Base-by-base conservation (phyloP, 2,113 vertebrate genomes). In the Pangasianodon gigas region DNA sequence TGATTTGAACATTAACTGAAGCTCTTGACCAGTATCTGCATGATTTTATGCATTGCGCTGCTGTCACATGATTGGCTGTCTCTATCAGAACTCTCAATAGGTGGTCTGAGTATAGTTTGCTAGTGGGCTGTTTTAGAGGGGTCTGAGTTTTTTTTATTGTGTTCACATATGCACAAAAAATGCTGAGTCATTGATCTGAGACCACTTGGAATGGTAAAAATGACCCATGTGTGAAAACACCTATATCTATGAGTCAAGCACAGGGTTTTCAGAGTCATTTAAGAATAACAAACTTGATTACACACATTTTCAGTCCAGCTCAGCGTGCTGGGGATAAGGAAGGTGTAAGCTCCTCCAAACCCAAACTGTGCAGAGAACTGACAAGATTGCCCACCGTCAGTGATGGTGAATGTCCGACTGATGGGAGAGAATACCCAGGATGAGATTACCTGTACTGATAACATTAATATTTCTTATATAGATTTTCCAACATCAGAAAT, bases 271-370 rank as follows among this genome's bases (percentile, higher is more conserved):
- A 83, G 19, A 41, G 0, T 69, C 19, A 82, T 32, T 8, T 44
- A n/a, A 90, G 69, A 65, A 24, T 67, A 41, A 4, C 16, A 85
- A 69, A 56, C 37, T 26, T 46, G 6, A 56, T 16, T 58, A 95
- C 96, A 91, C 91, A 96, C 96, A 89, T 88, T 91, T 1, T 89
- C 11, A 37, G 77, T 91, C 87, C 95, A 93, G 44, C 3, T 87
- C 46, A 96, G 85, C 41, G 44, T 89, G 81, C 85, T 93, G 74
- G 92, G 79, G 26, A 99, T 92, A 41, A 98, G 79, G 87, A 97
- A 95, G 1, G 97, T 98, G n/a, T 94, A 97, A 0, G 96, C 97
- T 89, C 97, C 94, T 58, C 98, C 98, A 88, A 96, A 98, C 87
- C 95, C 96, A 91, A 98, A 95, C 1, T 71, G 0, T 3, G 14